These are phyloP conservation scores for Leucoraja erinaceus DNA, from an alignment of 2,113 vertebrate genomes.

Conservation along the genomic window DNA sequence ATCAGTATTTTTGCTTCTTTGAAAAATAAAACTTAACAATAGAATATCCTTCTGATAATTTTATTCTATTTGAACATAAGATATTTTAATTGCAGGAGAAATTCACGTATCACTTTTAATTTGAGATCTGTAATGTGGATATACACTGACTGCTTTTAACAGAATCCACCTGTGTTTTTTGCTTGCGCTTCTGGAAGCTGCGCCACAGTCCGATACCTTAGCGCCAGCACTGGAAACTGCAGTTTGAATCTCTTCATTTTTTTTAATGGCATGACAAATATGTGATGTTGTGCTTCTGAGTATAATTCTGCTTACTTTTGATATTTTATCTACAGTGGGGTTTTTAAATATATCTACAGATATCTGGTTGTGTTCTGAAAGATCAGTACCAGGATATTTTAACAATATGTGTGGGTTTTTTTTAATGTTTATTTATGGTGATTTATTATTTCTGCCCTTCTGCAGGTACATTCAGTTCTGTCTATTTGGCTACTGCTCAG, in stretches of 20 bases:
- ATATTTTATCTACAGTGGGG: background rate
- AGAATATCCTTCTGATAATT: background rate
- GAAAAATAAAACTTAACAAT: background rate
- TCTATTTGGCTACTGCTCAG: constrained; percentile 84
- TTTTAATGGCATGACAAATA: constrained; percentile 4
- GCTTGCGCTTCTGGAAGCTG: background rate
- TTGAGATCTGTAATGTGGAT: background rate
- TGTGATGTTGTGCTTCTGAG: background rate
- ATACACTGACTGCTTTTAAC: constrained; percentile 21
- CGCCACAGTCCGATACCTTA: background rate
- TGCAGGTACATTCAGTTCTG: constrained; percentile 92
- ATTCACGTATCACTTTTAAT: background rate
- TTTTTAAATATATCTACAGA: background rate
- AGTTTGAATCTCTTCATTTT: background rate
- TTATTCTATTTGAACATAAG: background rate
- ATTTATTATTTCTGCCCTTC: constrained; percentile 40
- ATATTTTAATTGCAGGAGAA: background rate
- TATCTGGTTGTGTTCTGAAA: background rate
- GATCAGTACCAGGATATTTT: background rate
- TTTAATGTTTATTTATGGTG: constrained; percentile 31
- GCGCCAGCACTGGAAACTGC: background rate
- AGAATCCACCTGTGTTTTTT: background rate
- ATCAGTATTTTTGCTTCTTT: no score
- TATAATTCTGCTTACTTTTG: background rate
- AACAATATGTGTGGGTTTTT: background rate